phyloP scores from a whole-genome alignment of 2,888 invertebrate genomes.

The Digitonthophagus gazella region DNA sequence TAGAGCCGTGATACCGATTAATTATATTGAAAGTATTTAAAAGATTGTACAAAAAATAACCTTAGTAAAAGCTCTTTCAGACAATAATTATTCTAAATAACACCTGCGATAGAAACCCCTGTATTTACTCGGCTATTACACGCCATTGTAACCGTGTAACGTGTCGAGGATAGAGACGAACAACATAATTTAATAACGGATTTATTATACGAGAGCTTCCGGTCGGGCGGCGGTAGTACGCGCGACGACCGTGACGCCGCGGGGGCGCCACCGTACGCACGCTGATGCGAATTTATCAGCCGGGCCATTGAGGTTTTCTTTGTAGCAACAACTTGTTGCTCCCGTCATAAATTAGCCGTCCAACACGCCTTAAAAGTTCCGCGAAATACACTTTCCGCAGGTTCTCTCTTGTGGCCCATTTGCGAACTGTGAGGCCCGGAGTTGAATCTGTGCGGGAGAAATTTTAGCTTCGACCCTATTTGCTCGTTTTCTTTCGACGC shows the following conservation, averaged over 20 bases:
- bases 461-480: background rate
- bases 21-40: background rate
- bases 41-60: background rate
- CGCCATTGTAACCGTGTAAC: background rate
- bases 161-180: background rate
- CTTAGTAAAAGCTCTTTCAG: background rate
- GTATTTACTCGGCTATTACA: background rate
- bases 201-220: constrained; percentile 8
- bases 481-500: background rate
- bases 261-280: background rate
- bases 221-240: background rate
- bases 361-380: constrained; percentile 13
- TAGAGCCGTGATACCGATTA: background rate
- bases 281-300: constrained; percentile 12
- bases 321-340: constrained; percentile 19
- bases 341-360: constrained; percentile 12
- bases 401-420: background rate
- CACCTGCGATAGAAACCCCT: background rate
- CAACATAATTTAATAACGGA: constrained; percentile 16
- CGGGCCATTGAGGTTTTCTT: constrained; percentile 16
- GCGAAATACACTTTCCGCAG: constrained; percentile 9
- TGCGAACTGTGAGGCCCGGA: background rate
- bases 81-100: background rate
- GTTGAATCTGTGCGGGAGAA: background rate
- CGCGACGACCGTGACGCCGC: constrained; percentile 6